Conservation (phyloP, 2,113 vertebrate genomes). For the pig (Sus scrofa) region T2T-Sscrofa CM000826.6:30784501-30785000, state of each 20-base stretch:
- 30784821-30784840: fast-evolving
- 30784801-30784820: not conserved
- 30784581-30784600: not conserved
- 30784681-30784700: not conserved
- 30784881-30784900: not conserved
- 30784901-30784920: not conserved
- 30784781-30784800: not conserved
- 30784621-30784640: not conserved
- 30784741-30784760: not conserved
- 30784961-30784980: not conserved
- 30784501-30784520: not conserved
- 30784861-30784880: not conserved
- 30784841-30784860: not conserved
- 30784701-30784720: not conserved
- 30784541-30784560: not conserved
- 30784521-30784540: not conserved
- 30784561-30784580: not conserved
- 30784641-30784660: not conserved
- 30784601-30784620: not conserved
- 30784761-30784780: not conserved
- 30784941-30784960: not conserved
- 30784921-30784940: not conserved
- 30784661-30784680: not conserved
- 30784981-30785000: not conserved
- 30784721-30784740: not conserved